Evolutionary conservation across 1,140 invertebrate genomes (phyloP), one percentile per base, ranked within the genome.

Genomic region (Bombus polaris): DNA sequence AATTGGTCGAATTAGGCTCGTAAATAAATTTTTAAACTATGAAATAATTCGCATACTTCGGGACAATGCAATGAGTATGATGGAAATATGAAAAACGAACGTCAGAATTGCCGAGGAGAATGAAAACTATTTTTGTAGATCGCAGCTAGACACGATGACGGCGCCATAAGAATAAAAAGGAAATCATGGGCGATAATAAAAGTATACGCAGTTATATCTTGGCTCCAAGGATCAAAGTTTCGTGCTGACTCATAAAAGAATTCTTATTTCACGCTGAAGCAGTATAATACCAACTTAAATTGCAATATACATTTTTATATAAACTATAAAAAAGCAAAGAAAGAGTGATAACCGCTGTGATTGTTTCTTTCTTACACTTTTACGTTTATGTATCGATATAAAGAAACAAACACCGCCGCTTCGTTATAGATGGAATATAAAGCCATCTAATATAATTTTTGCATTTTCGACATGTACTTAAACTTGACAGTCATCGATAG

Each of bases 101-200:
- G 39, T 44, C 35, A 12, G 53, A 44, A 44, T 37, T 70, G 68
- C 37, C 18, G 70, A 65, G 83, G n/a, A 89, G 66, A 87, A n/a
- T 76, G 59, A 79, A 76, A 59, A 89, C 81, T 89, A 89, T 89
- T 89, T 89, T 89, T 89, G 44, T 89, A 89, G 72, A 87, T 62
- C 74, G 44, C 76, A 83, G 77, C 42, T 77, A 65, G 57, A n/a
- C 44, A 53, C 59, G 15, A 42, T 13, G 18, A 28, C 12, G 37
- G 5, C 73, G 10, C 10, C 6, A 53, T 5, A 47, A 73, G 6
- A n/a, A 47, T n/a, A 76, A 37, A 37, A n/a, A n/a, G n/a, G 9
- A 9, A 68, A 81, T 44, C 25, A 82, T 9, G 42, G 75, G 81
- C 65, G 74, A 81, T 85, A 66, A 84, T 85, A 78, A 81, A 82